Base-by-base conservation (phyloP, 2,113 vertebrate species). In the Prolemur simus region DNA sequence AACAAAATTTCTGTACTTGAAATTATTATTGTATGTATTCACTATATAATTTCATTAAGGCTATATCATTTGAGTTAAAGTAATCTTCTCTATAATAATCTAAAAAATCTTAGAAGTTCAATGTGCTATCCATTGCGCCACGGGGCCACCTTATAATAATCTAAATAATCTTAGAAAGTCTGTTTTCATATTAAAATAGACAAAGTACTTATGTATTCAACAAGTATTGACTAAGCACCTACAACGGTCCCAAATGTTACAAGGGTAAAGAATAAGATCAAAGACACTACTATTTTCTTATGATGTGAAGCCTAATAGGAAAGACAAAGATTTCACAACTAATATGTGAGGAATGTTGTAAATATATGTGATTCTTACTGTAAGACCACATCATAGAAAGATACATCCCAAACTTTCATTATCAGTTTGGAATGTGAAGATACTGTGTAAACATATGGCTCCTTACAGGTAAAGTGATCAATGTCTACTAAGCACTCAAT, bases 41-140 rank as follows among this genome's bases (percentile, higher is more conserved):
- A 83, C 11, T 89, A 37, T 3, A 49, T 76, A 88, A 78, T 87
- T 71, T 96, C 54, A 82, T 47, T 47, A 81, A 86, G n/a, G 82
- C 18, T 73, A 34, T 11, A n/a, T 21, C 27, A 87, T 68, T 60
- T 37, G 4, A 85, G 71, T 77, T 83, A 49, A 71, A 89, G 3
- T 52, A 64, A 64, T 9, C 4, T 8, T 71, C 86, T 71, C 74
- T 73, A 37, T 37, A 60, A 47, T 93, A 58, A 93, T 42, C 56
- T 81, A 89, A 15, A 91, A 95, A 42, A 64, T 89, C 11, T 74
- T 66, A 89, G 17, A 80, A 89, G n/a, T n/a, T n/a, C n/a, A n/a
- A n/a, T n/a, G n/a, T n/a, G n/a, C n/a, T n/a, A n/a, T n/a, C n/a
- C n/a, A n/a, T n/a, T n/a, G n/a, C n/a, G n/a, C n/a, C n/a, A n/a